phyloP scores from a whole-genome alignment of 1,140 invertebrate genomes.

The Tetranychus urticae region DNA sequence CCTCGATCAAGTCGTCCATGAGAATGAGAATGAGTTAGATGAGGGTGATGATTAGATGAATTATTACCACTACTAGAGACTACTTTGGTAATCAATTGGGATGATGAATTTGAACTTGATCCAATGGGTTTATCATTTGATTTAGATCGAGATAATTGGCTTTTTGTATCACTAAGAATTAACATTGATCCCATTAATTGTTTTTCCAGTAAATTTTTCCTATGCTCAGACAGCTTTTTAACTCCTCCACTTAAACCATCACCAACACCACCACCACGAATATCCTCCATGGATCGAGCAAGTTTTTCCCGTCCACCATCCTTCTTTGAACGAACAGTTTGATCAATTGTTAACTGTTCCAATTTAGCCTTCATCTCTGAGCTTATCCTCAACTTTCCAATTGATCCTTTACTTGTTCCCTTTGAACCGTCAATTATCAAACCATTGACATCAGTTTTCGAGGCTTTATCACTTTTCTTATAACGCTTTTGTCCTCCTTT shows the following conservation, averaged over 20 bases:
- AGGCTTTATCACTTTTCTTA: conserved; percentile 1
- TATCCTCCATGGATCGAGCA: conserved; percentile 23
- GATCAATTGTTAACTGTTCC: conserved; percentile 43
- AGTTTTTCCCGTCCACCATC: conserved; percentile 1
- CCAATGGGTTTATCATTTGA: background rate
- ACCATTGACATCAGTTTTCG: background rate
- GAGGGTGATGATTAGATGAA: background rate
- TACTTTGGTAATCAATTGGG: background rate
- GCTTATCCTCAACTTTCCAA: conserved; percentile 69
- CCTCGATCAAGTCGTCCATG: background rate
- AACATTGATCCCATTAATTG: conserved; percentile 35
- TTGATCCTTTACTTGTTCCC: conserved; percentile 40
- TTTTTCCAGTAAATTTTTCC: conserved; percentile 55
- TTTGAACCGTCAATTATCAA: background rate
- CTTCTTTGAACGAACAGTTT: conserved; percentile 37
- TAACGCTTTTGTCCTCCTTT: background rate
- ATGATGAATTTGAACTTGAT: background rate
- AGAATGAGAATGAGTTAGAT: background rate
- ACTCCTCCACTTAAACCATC: conserved; percentile 16
- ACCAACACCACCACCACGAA: conserved; percentile 25
- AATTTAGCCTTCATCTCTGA: conserved; percentile 72
- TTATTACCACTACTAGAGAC: background rate
- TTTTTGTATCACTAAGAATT: background rate
- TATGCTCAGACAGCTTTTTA: conserved; percentile 51
- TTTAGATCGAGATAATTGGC: too few species aligned